Conservation (phyloP, 2,113 vertebrate species). For the Tiliqua scincoides region DNA sequence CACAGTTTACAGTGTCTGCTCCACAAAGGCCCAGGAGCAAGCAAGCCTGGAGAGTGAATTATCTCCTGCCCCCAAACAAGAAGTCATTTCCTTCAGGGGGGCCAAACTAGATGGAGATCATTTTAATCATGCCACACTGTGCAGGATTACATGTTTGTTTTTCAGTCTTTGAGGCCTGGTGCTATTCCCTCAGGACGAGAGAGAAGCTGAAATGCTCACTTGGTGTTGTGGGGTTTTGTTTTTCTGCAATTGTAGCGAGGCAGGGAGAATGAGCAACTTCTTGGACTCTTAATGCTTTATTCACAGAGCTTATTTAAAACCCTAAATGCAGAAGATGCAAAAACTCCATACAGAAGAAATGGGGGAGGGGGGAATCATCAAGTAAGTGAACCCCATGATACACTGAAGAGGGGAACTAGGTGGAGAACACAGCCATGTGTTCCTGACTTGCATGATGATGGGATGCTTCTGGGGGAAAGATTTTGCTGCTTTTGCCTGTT, state of each 20-base stretch:
- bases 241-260: slow-evolving; percentile 20
- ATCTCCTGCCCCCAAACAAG: slow-evolving; percentile 36
- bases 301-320: slow-evolving; percentile 11
- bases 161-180: slow-evolving; percentile 33
- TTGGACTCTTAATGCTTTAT: slow-evolving; percentile 17
- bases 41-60: slow-evolving; percentile 45
- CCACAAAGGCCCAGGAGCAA: slow-evolving; percentile 38
- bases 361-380: not conserved
- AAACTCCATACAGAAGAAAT: too few species aligned
- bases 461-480: slow-evolving; percentile 29
- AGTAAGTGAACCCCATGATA: not conserved
- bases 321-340: too few species aligned
- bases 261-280: slow-evolving; percentile 38
- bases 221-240: not conserved
- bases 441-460: slow-evolving; percentile 41
- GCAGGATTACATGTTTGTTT: slow-evolving; percentile 28
- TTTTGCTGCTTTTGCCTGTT: slow-evolving; percentile 14
- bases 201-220: slow-evolving; percentile 38
- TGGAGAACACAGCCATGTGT: not conserved
- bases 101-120: slow-evolving; percentile 33
- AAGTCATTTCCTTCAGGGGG: slow-evolving; percentile 49
- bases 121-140: slow-evolving; percentile 33
- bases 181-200: slow-evolving; percentile 29
- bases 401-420: not conserved
- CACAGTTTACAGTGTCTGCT: slow-evolving; percentile 38